These are phyloP conservation scores for Hydrolagus colliei DNA, from an alignment of 2,797 vertebrate species.

Conservation along the genomic window DNA sequence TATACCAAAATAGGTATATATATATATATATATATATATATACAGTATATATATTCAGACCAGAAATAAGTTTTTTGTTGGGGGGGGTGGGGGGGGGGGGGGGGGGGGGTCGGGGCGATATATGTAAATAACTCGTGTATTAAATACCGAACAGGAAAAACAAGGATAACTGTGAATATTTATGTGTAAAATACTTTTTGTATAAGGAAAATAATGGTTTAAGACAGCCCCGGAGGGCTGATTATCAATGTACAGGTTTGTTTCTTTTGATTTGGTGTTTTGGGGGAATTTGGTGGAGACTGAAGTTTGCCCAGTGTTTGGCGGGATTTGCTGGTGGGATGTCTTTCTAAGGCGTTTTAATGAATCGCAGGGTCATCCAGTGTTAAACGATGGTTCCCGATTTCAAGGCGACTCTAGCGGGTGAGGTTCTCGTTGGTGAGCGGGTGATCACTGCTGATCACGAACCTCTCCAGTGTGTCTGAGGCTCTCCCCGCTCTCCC, in stretches of 20 bases:
- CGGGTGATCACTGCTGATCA: too few species aligned
- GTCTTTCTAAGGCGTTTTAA: constrained; percentile 30
- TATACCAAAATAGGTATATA: neutral
- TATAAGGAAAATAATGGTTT: constrained; percentile 42
- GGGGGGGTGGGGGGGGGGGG: neutral
- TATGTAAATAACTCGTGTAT: constrained; percentile 83
- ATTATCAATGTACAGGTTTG: constrained; percentile 24
- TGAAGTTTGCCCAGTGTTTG: constrained; percentile 20
- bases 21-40: neutral
- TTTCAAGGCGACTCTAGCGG: neutral
- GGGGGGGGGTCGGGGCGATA: too few species aligned
- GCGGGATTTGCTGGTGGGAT: constrained; percentile 20
- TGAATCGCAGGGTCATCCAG: constrained; percentile 6
- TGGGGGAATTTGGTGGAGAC: constrained; percentile 23
- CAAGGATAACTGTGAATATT: constrained; percentile 75
- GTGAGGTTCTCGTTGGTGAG: neutral
- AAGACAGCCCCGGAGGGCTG: constrained; percentile 31
- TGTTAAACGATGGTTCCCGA: neutral
- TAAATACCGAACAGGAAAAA: constrained; percentile 61
- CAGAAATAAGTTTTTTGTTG: neutral
- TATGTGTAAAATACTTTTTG: constrained; percentile 71
- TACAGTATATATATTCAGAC: constrained; percentile 17
- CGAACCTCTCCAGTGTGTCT: too few species aligned
- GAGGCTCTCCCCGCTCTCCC: too few species aligned
- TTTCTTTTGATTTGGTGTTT: constrained; percentile 37